Conservation (phyloP, 1,140 invertebrate species). For the Musca domestica region DNA sequence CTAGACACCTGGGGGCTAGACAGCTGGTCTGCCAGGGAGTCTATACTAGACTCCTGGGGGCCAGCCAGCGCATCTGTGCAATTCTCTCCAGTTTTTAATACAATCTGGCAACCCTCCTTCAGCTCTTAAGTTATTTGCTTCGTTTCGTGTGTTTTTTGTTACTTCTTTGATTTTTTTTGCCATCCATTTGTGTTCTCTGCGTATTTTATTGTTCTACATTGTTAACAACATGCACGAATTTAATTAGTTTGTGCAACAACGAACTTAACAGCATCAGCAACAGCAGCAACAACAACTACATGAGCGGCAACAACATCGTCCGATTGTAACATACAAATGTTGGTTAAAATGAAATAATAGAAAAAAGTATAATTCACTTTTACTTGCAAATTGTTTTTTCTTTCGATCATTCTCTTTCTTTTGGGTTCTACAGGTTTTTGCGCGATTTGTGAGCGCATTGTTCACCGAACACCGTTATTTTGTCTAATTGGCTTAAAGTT, state of each 20-base stretch:
- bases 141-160: not conserved
- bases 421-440: not conserved
- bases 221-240: constrained; percentile 12
- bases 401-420: not conserved
- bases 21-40: too few relatives aligned
- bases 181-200: too few relatives aligned
- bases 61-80: too few relatives aligned
- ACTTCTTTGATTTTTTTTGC: not conserved
- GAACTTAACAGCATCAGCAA: too few relatives aligned
- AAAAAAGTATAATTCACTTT: constrained; percentile 11
- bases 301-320: too few relatives aligned
- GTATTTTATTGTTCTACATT: not conserved
- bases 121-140: too few relatives aligned
- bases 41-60: too few relatives aligned
- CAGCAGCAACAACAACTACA: too few relatives aligned
- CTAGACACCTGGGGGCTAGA: too few relatives aligned
- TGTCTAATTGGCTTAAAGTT: constrained; percentile 12
- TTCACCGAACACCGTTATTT: not conserved
- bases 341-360: not conserved
- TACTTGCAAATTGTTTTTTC: constrained; percentile 2
- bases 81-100: too few relatives aligned
- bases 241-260: constrained; percentile 6
- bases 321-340: not conserved
- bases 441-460: not conserved
- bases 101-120: not conserved